A percentile compares a stretch with the other conserved stretches of the same genome.
Conservation (phyloP, 2,797 vertebrate species). For the Sebastes itinus region DNA sequence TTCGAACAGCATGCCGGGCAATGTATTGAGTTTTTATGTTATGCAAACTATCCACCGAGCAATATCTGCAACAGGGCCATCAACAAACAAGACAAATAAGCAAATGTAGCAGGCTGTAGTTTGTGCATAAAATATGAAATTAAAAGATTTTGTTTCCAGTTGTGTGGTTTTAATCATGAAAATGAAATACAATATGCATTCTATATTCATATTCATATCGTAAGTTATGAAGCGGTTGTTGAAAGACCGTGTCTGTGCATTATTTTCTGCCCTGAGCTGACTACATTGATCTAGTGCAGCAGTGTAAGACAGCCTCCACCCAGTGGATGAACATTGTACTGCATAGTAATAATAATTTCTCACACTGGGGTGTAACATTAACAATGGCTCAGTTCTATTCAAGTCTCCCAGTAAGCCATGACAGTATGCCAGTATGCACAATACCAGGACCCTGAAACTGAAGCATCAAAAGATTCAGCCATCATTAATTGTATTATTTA, state of each 20-base stretch:
- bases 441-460: neutral
- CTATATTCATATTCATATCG: constrained; percentile 7
- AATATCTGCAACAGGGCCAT: constrained; percentile 13
- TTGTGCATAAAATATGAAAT: constrained; percentile 33
- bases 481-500: neutral
- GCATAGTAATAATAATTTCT: neutral
- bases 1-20: neutral
- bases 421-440: neutral
- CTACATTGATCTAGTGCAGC: neutral
- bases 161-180: constrained; percentile 44
- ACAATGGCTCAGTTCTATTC: neutral
- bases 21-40: constrained; percentile 26
- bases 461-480: neutral
- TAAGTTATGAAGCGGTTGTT: constrained; percentile 9
- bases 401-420: neutral
- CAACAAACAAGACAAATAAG: constrained; percentile 38
- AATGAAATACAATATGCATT: constrained; percentile 14
- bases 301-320: neutral
- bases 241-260: neutral
- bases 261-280: constrained; percentile 2
- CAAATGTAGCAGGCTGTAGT: constrained; percentile 7
- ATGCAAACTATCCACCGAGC: constrained; percentile 28
- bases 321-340: neutral
- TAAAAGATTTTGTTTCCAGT: constrained; percentile 30
- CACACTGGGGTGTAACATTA: neutral